These are phyloP conservation scores for Epinephelus coioides DNA, from an alignment of 2,797 vertebrate genomes.

Conservation along the genomic window DNA sequence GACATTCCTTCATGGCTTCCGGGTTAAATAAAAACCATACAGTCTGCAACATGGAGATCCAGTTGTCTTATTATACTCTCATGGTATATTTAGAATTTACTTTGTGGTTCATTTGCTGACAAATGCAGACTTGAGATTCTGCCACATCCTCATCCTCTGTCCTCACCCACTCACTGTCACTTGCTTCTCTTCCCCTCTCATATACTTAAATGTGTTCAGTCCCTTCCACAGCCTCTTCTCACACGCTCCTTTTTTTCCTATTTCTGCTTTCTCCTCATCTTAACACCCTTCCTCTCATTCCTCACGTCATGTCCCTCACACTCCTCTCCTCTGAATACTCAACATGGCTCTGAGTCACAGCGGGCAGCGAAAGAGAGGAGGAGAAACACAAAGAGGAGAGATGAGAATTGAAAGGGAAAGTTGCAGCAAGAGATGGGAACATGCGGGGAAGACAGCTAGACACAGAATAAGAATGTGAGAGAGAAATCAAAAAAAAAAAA, in stretches of 20 bases:
- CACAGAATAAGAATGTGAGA: conserved; percentile 32
- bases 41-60: conserved; percentile 6
- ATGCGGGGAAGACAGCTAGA: conserved; percentile 36
- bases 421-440: conserved; percentile 24
- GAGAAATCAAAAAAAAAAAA: conserved; percentile 15
- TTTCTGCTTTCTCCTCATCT: not conserved
- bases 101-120: conserved; percentile 9
- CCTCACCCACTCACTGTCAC: not conserved
- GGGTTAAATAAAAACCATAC: conserved; percentile 1
- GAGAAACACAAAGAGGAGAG: conserved; percentile 10
- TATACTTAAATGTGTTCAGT: not conserved
- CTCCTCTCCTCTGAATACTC: conserved; percentile 45
- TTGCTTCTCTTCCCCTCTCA: not conserved
- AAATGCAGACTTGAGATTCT: conserved; percentile 20
- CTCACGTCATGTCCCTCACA: conserved; percentile 17
- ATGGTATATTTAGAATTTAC: not conserved
- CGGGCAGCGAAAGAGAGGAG: not conserved
- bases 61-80: not conserved
- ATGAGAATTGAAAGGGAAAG: conserved; percentile 46
- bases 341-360: conserved; percentile 43
- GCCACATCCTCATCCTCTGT: not conserved
- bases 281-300: conserved; percentile 3
- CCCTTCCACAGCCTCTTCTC: not conserved
- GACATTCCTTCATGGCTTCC: not conserved
- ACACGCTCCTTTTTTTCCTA: not conserved